Conservation (phyloP, 92 coral and sea anemone genomes). For the Umimayanthus kanabou region DNA sequence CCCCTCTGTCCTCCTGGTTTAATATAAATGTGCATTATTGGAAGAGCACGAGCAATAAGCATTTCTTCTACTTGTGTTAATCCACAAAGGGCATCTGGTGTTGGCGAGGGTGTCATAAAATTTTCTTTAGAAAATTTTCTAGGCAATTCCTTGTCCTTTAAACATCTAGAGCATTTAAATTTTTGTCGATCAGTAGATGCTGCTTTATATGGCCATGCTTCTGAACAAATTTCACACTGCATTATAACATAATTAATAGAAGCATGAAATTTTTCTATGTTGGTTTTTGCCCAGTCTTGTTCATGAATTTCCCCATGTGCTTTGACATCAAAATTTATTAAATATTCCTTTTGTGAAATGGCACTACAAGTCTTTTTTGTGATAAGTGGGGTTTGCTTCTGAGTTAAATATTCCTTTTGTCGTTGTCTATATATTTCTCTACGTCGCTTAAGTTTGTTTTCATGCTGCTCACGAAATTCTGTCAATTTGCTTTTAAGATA, state of each 20-base stretch:
- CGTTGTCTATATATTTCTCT: not conserved
- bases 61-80: conserved; percentile 51
- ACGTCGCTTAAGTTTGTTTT: not conserved
- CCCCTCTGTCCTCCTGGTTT: conserved; percentile 42
- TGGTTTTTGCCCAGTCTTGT: conserved; percentile 48
- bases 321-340: conserved; percentile 31
- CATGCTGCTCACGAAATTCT: conserved; percentile 7
- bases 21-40: conserved; percentile 38
- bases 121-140: conserved; percentile 49
- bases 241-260: conserved; percentile 26
- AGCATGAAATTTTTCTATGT: conserved; percentile 41
- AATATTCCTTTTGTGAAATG: not conserved
- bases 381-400: not conserved
- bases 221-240: conserved; percentile 46
- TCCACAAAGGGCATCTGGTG: conserved; percentile 27
- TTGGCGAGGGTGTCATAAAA: conserved; percentile 47
- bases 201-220: conserved; percentile 46
- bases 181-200: not conserved
- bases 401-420: not conserved
- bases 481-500: conserved; percentile 25
- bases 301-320: conserved; percentile 36
- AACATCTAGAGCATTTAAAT: conserved; percentile 40
- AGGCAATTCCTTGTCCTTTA: conserved; percentile 31
- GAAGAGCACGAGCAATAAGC: conserved; percentile 54
- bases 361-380: not conserved